A percentile compares a stretch with the other conserved stretches of the same genome.
phyloP scores from a whole-genome alignment of 2,888 invertebrate genomes.

The Drosophila neotestacea region DNA sequence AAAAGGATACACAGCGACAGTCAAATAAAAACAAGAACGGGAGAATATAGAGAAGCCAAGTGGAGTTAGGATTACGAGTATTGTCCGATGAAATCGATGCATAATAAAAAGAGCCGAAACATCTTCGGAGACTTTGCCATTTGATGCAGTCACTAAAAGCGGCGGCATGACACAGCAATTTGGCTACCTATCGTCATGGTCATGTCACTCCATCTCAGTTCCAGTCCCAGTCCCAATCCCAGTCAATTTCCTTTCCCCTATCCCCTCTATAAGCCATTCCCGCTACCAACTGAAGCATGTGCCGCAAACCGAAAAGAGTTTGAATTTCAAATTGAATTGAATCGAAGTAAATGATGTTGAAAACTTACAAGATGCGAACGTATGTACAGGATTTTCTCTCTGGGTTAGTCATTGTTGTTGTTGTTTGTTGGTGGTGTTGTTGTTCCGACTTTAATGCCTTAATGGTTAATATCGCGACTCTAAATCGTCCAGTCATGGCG shows the following conservation, averaged over 20 bases:
- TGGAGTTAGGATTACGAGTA: slow-evolving; percentile 18
- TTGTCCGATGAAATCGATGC: slow-evolving; percentile 39
- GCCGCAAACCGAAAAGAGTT: slow-evolving; percentile 63
- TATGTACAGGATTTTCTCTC: slow-evolving; percentile 21
- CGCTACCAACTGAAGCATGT: background rate
- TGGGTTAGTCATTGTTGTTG: slow-evolving; percentile 4
- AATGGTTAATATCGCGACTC: slow-evolving; percentile 71
- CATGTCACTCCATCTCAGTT: slow-evolving; percentile 72
- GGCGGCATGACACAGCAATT: slow-evolving; percentile 70
- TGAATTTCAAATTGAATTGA: slow-evolving; percentile 75
- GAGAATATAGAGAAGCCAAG: slow-evolving; percentile 42
- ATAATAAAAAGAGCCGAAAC: slow-evolving; percentile 31
- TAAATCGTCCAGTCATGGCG: slow-evolving; percentile 71
- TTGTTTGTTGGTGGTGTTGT: slow-evolving; percentile 3
- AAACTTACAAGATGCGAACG: slow-evolving; percentile 52
- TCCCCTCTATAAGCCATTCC: background rate
- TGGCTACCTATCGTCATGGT: slow-evolving; percentile 68
- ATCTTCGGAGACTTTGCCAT: slow-evolving; percentile 61
- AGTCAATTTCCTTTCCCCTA: background rate
- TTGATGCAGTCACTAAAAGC: slow-evolving; percentile 62
- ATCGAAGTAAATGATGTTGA: slow-evolving; percentile 72
- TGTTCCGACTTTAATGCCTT: slow-evolving; percentile 64
- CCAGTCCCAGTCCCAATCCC: slow-evolving; percentile 11
- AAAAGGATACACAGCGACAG: slow-evolving; percentile 42
- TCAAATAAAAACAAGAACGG: slow-evolving; percentile 12